Conservation (phyloP, 2,797 vertebrate species). For the Anabacerthia variegaticeps region DNA sequence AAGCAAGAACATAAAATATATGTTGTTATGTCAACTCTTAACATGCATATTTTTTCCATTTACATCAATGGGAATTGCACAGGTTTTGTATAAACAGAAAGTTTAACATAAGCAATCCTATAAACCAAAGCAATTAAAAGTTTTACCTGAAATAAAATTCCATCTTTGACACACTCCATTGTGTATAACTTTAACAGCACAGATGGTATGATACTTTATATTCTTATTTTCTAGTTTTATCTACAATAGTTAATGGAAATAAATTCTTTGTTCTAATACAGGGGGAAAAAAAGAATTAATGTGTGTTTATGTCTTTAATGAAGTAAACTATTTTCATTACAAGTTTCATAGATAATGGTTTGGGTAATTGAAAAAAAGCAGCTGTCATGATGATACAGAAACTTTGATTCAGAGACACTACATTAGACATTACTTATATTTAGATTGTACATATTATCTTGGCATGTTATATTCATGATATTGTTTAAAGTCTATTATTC, state of each 20-base stretch:
- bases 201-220: not conserved
- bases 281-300: not conserved
- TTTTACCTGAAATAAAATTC: not conserved
- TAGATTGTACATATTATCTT: not conserved
- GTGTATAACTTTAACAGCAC: not conserved
- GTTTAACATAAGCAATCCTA: not conserved
- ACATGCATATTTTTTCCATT: not conserved
- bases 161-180: not conserved
- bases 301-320: not conserved
- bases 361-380: constrained; percentile 18
- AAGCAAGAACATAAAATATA: not conserved
- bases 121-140: constrained; percentile 23
- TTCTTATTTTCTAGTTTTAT: not conserved
- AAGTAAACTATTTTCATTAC: not conserved
- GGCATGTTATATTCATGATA: not conserved
- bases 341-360: not conserved
- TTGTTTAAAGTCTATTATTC: not conserved
- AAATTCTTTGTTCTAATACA: not conserved
- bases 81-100: not conserved
- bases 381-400: not conserved
- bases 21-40: not conserved
- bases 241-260: not conserved
- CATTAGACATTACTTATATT: not conserved
- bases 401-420: not conserved
- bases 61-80: not conserved